Evolutionary conservation across 2,113 vertebrate genomes (phyloP), one percentile per base, ranked within the genome.

Genomic region (Bos javanicus): DNA sequence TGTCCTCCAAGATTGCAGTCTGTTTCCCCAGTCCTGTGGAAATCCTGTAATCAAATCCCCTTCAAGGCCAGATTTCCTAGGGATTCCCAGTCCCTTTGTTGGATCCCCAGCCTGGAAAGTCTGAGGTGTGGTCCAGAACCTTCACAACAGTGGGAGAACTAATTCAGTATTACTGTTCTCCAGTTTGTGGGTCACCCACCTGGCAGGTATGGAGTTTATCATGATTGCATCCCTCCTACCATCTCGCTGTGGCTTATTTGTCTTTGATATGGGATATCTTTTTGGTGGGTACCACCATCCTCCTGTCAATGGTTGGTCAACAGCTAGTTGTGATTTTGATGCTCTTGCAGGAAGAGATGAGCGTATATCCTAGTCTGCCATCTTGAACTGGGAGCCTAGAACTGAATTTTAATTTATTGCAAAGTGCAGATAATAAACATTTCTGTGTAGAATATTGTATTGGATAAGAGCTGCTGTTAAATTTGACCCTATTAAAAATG

Each of bases 181-280:
- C 64, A 19, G 33, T 67, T 67, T n/a, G 33, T 36, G 64, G 33
- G 16, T 67, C 33, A 67, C 17, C 16, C 33, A 67, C 64, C 64
- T n/a, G 33, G 8, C 0, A 0, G 64, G 33, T n/a, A 67, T 36
- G 33, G 64, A 67, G n/a, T n/a, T 36, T 36, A 67, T 19, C 1
- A 2, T 67, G 36, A 23, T 74, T 23, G 67, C 1, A 10, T 19
- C n/a, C n/a, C n/a, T 74, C n/a, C n/a, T 74, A 13, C n/a, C 0
- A 10, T 6, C 10, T 74, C 0, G 0, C n/a, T 74, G 67, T 23
- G 10, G n/a, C n/a, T 74, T 39, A n/a, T 71, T 71, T 74, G 36
- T 74, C 19, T 74, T 39, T 74, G 67, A 74, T 12, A 17, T 39
- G 21, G 67, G 36, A 5, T 39, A 39, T 74, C 67, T 74, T 74